Conservation (phyloP, 2,113 vertebrate species). For the Catharus fuscescens region DNA sequence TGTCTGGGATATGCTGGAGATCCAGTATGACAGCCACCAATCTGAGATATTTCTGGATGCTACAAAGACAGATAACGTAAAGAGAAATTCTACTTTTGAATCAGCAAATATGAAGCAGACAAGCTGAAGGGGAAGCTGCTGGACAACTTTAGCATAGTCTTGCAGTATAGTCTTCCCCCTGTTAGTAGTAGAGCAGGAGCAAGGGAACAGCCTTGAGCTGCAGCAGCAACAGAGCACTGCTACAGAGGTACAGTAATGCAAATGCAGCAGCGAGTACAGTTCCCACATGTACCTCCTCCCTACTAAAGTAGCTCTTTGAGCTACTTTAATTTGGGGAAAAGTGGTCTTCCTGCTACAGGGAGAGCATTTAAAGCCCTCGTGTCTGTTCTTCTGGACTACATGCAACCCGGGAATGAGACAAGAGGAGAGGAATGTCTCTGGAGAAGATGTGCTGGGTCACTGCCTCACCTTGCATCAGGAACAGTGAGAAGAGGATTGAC, state of each 20-base stretch:
- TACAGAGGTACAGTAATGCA: neutral
- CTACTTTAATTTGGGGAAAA: neutral
- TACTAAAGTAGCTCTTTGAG: neutral
- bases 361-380: neutral
- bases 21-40: conserved; percentile 99
- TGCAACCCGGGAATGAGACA: neutral
- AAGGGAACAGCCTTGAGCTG: neutral
- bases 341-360: neutral
- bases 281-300: neutral
- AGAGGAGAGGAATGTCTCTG: neutral
- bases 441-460: neutral
- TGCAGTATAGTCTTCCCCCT: neutral
- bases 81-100: neutral
- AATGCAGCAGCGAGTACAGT: neutral
- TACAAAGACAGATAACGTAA: conserved; percentile 56
- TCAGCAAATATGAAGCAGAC: neutral
- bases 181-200: neutral
- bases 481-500: conserved; percentile 81
- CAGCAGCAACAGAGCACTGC: neutral
- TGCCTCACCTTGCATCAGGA: conserved; percentile 93
- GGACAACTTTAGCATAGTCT: neutral
- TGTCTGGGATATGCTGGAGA: conserved; percentile 79
- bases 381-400: neutral
- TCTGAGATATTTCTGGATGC: conserved; percentile 91
- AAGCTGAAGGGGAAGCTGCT: neutral